phyloP scores from a whole-genome alignment of 1,140 invertebrate species.

The Magallana gigas region DNA sequence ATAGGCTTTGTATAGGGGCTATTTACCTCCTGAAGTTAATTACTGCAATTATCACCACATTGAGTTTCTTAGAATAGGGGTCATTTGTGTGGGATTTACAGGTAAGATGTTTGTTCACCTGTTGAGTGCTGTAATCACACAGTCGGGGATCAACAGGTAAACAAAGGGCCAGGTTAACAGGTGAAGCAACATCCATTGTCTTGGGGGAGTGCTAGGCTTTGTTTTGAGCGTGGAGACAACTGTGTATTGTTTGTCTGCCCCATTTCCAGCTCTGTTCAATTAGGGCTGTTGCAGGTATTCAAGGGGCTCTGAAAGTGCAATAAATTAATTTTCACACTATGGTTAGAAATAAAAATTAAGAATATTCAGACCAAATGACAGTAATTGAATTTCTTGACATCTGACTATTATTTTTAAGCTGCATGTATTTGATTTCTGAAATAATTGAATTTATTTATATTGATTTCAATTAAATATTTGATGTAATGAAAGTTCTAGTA shows the following conservation, averaged over 20 bases:
- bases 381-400: background rate
- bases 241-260: background rate
- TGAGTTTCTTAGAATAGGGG: background rate
- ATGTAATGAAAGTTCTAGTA: too few relatives aligned
- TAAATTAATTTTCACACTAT: background rate
- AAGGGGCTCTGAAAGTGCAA: background rate
- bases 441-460: too few relatives aligned
- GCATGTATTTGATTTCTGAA: too few relatives aligned
- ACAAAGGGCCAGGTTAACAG: slow-evolving; percentile 1
- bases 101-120: slow-evolving; percentile 15
- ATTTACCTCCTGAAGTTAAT: slow-evolving; percentile 1
- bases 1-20: background rate
- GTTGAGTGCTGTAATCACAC: background rate
- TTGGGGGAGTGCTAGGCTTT: background rate
- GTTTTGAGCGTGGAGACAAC: background rate
- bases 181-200: background rate
- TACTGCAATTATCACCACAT: background rate
- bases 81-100: slow-evolving; percentile 6
- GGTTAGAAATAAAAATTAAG: background rate
- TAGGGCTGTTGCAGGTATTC: background rate
- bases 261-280: background rate
- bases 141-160: background rate
- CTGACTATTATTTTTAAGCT: too few relatives aligned
- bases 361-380: background rate
- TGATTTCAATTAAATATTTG: too few relatives aligned